Base-by-base conservation (phyloP, 2,113 vertebrate genomes). In the Solea senegalensis region DNA sequence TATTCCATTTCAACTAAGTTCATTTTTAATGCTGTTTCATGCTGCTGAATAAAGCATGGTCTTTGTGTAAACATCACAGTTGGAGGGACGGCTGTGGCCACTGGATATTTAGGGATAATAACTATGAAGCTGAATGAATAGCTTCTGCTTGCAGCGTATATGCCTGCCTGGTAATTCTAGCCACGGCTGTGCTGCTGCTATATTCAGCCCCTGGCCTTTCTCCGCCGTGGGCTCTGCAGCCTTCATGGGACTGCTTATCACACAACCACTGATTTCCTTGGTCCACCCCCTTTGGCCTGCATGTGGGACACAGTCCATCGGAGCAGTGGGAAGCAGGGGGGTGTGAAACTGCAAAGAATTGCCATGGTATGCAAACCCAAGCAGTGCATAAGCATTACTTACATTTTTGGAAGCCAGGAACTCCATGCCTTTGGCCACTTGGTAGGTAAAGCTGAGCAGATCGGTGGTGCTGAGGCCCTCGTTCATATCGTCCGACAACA, bases 401-500 rank as follows among this genome's bases (percentile, higher is more conserved):
- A 99, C 98, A 51, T 99, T 99, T 92, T 99, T 99, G 66, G 97
- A 98, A 60, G 97, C 95, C 83, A 99, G 88, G 83, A 99, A 99
- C 76, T 98, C 98, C 97, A 99, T 99, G 76, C 98, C 98, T 72
- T 95, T 91, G 54, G 97, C 96, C 88, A 99, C 98, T 85, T 99
- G 98, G 83, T 97, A 99, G 53, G 97, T 98, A 72, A 99, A 98
- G 77, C 97, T 99, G 61, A 99, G 90, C 81, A 99, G 94, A 90
- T 99, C 98, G 80, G 96, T 86, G 41, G 98, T 91, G 66, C 92
- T 95, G 59, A 99, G 95, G 50, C 96, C 95, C 48, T 98, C 96
- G 0, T 91, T 94, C 74, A 80, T 87, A 57, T 96, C 95, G 27
- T 97, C 96, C 0, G 95, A 96, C 72, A 98, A 93, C 55, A 98